phyloP scores from a whole-genome alignment of 2,888 invertebrate species.

The Meteorus colon region DNA sequence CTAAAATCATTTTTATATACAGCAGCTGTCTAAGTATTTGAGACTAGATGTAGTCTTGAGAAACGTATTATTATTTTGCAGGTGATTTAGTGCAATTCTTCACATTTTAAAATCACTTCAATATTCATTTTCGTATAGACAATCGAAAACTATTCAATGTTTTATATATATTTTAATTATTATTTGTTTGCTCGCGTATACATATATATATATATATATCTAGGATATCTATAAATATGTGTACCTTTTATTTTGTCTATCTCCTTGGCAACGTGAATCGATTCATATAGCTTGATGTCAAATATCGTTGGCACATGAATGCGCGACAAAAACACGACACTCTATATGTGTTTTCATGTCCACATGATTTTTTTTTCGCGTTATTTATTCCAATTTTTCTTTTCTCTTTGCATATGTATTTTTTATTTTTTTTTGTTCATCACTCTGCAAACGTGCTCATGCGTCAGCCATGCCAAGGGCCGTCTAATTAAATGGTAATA shows the following conservation, averaged over 20 bases:
- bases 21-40: neutral
- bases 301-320: constrained; percentile 7
- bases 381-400: constrained; percentile 9
- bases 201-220: neutral
- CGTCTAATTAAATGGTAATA: constrained; percentile 55
- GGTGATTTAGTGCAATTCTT: neutral
- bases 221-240: neutral
- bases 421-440: neutral
- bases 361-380: neutral
- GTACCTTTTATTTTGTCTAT: constrained; percentile 34
- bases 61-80: constrained; percentile 13
- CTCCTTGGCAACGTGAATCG: constrained; percentile 35
- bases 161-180: neutral
- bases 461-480: constrained; percentile 37
- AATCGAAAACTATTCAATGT: neutral
- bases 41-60: constrained; percentile 12
- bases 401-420: constrained; percentile 22
- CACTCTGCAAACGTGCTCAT: constrained; percentile 19
- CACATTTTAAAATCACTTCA: neutral
- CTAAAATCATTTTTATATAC: too few relatives aligned
- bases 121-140: neutral
- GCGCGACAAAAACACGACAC: neutral
- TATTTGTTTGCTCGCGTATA: neutral
- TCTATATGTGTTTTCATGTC: neutral
- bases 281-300: constrained; percentile 20